phyloP scores from a whole-genome alignment of 2,797 vertebrate species.

The Echeneis naucrates region DNA sequence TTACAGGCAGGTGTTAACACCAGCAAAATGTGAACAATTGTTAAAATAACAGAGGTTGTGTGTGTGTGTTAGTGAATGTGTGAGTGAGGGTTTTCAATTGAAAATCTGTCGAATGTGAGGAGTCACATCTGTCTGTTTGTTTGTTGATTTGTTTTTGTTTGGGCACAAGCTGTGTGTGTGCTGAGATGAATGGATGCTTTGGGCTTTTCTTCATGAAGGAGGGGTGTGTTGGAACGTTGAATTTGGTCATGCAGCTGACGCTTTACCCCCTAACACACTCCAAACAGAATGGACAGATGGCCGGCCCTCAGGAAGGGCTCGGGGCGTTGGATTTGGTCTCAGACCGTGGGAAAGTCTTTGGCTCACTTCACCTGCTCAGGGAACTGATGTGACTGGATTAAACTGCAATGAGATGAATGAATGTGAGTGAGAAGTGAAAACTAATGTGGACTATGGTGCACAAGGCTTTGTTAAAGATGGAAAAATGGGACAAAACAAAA shows the following conservation, averaged over 20 bases:
- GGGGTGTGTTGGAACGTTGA: slow-evolving; percentile 87
- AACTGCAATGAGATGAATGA: slow-evolving; percentile 76
- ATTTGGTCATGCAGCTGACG: slow-evolving; percentile 86
- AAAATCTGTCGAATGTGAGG: slow-evolving; percentile 50
- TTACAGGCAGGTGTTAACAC: slow-evolving; percentile 8
- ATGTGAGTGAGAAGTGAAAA: slow-evolving; percentile 76
- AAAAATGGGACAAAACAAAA: slow-evolving; percentile 14
- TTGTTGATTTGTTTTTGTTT: slow-evolving; percentile 77
- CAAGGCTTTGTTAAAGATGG: slow-evolving; percentile 32
- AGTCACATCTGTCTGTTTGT: slow-evolving; percentile 73
- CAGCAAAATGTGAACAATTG: slow-evolving; percentile 28
- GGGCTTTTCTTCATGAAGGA: slow-evolving; percentile 70
- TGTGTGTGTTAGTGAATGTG: background rate
- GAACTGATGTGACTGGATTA: slow-evolving; percentile 83
- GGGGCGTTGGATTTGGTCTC: slow-evolving; percentile 83
- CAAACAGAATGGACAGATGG: slow-evolving; percentile 88
- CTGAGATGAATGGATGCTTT: slow-evolving; percentile 67
- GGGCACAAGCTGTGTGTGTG: slow-evolving; percentile 58
- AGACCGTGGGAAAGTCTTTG: slow-evolving; percentile 89
- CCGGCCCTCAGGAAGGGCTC: slow-evolving; percentile 83
- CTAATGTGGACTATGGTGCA: slow-evolving; percentile 41
- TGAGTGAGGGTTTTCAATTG: slow-evolving; percentile 30
- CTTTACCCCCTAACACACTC: slow-evolving; percentile 81
- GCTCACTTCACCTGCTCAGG: slow-evolving; percentile 87
- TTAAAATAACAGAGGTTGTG: slow-evolving; percentile 10